phyloP scores from a whole-genome alignment of 2,113 vertebrate genomes.

The Ptilonorhynchus violaceus region DNA sequence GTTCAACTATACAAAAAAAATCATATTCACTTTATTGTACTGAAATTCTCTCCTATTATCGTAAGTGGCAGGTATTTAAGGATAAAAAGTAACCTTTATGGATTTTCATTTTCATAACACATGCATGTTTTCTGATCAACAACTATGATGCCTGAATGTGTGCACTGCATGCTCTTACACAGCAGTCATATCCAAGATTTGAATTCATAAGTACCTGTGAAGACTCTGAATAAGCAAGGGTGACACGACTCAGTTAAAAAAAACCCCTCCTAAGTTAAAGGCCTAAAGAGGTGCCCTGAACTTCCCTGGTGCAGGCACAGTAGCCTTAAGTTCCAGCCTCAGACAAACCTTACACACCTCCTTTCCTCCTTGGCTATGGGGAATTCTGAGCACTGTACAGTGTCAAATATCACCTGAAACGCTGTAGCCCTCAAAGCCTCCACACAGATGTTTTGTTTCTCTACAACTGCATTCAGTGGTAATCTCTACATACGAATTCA shows the following conservation, averaged over 20 bases:
- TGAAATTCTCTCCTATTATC: background rate
- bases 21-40: background rate
- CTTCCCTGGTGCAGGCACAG: background rate
- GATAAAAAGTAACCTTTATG: background rate
- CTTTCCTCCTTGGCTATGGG: background rate
- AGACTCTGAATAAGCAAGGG: background rate
- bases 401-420: background rate
- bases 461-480: background rate
- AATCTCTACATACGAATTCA: rapidly evolving
- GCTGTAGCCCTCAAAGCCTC: background rate
- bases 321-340: background rate
- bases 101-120: background rate
- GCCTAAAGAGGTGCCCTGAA: background rate
- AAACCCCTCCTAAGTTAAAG: background rate
- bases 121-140: background rate
- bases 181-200: background rate
- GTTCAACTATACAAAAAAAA: background rate
- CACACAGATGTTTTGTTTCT: background rate
- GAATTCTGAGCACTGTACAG: background rate
- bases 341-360: background rate
- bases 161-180: background rate
- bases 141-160: background rate
- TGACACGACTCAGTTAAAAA: background rate
- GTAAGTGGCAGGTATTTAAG: background rate
- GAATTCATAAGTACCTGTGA: background rate